These are phyloP conservation scores for Theristus sp. DNA, from an alignment of 2,888 invertebrate species.

Conservation along the genomic window DNA sequence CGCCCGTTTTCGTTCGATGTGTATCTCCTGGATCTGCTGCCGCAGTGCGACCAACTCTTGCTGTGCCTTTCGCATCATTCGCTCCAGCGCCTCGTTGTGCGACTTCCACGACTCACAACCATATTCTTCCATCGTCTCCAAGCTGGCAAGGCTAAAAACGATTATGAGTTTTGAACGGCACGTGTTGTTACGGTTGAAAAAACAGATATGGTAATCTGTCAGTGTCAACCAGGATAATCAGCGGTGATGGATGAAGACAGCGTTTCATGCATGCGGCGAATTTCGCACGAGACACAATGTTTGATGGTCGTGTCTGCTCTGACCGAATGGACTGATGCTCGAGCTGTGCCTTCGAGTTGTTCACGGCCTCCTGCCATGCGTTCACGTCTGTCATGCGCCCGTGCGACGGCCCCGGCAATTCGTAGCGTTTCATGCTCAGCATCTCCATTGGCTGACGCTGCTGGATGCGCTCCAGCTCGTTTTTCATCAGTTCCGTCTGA, in stretches of 20 bases:
- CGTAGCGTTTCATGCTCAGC: slow-evolving; percentile 89
- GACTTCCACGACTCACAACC: slow-evolving; percentile 80
- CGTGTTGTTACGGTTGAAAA: no score
- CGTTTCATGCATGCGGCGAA: no score
- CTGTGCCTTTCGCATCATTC: neutral
- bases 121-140: slow-evolving; percentile 75
- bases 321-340: slow-evolving; percentile 59
- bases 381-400: slow-evolving; percentile 75
- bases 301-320: no score
- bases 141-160: slow-evolving; percentile 41
- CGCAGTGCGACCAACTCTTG: slow-evolving; percentile 22
- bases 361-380: slow-evolving; percentile 83
- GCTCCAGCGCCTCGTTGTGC: slow-evolving; percentile 52
- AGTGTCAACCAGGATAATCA: no score
- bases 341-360: slow-evolving; percentile 79
- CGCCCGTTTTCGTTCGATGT: slow-evolving; percentile 80
- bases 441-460: slow-evolving; percentile 82
- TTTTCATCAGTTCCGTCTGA: slow-evolving; percentile 60
- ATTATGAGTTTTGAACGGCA: no score
- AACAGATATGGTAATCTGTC: no score
- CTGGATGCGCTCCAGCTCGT: slow-evolving; percentile 78
- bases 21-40: slow-evolving; percentile 74
- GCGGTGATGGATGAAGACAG: no score
- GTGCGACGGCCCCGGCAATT: slow-evolving; percentile 75
- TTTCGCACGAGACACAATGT: no score